These are phyloP conservation scores for Drosophila subobscura DNA, from an alignment of 1,140 invertebrate genomes.

Conservation along the genomic window DNA sequence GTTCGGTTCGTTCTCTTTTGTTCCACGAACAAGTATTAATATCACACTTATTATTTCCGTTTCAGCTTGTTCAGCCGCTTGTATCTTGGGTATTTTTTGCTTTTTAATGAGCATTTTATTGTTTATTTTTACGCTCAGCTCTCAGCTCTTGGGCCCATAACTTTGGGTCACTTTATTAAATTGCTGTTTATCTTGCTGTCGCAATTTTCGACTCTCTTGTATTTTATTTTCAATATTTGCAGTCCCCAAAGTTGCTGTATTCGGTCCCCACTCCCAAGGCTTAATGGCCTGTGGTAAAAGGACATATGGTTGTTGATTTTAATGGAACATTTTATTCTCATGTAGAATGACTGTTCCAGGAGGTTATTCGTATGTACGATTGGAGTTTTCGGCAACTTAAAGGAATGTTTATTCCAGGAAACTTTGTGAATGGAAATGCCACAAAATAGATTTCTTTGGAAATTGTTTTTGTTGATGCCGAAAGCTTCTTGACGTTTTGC, in stretches of 20 bases:
- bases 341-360: constrained; percentile 11
- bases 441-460: no score
- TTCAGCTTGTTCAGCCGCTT: constrained; percentile 35
- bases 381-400: no score
- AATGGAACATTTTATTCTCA: constrained; percentile 47
- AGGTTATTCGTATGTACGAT: constrained; percentile 3
- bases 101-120: constrained; percentile 59
- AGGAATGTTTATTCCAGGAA: no score
- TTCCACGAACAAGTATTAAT: constrained; percentile 60
- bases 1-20: constrained; percentile 32
- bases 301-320: constrained; percentile 71
- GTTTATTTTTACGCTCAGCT: constrained; percentile 65
- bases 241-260: neutral
- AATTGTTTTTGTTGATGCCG: no score
- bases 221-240: constrained; percentile 39
- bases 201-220: constrained; percentile 23
- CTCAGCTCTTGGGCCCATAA: constrained; percentile 37
- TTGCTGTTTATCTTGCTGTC: constrained; percentile 62
- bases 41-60: constrained; percentile 72
- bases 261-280: constrained; percentile 5
- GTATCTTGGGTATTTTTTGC: constrained; percentile 46
- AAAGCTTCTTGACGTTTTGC: no score
- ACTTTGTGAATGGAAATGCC: no score
- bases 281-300: constrained; percentile 58
- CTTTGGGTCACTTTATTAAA: constrained; percentile 69